A percentile compares a stretch with the other conserved stretches of the same genome.
Conservation (phyloP, 2,113 vertebrate genomes). For the Poeciliopsis occidentalis region DNA sequence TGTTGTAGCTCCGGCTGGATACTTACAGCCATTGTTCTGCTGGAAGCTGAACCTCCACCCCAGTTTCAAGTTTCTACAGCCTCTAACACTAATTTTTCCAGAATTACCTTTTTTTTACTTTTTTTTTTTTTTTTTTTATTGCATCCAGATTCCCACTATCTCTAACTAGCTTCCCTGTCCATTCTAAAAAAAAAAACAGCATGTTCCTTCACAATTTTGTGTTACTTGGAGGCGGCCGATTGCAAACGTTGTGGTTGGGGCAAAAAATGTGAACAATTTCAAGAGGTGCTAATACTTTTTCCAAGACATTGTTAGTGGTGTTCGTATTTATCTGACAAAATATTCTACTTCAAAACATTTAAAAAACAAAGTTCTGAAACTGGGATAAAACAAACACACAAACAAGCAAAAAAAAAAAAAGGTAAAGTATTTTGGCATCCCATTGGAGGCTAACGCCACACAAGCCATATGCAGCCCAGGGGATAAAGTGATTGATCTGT, state of each 20-base stretch:
- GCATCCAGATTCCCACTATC: neutral
- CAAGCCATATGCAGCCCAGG: constrained; percentile 60
- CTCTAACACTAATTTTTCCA: no score
- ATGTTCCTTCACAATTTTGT: neutral
- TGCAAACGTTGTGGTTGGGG: neutral
- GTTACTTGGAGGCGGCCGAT: neutral
- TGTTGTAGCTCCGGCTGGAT: no score
- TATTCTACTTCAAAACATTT: neutral
- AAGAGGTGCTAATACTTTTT: neutral
- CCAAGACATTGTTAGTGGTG: no score
- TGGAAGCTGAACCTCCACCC: no score
- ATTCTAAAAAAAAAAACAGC: neutral
- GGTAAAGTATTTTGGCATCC: constrained; percentile 64
- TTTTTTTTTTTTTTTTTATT: neutral
- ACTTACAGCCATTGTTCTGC: no score
- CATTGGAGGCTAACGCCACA: constrained; percentile 58
- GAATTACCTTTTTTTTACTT: neutral
- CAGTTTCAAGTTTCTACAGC: no score
- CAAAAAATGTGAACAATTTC: neutral
- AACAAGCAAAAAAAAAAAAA: constrained; percentile 46
- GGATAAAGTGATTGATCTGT: no score
- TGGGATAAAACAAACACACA: neutral
- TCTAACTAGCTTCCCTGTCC: neutral
- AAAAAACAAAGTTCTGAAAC: neutral
- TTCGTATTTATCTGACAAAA: neutral